Evolutionary conservation across 2,113 vertebrate genomes (phyloP).

Genomic region (Hirundichthys speculiger): DNA sequence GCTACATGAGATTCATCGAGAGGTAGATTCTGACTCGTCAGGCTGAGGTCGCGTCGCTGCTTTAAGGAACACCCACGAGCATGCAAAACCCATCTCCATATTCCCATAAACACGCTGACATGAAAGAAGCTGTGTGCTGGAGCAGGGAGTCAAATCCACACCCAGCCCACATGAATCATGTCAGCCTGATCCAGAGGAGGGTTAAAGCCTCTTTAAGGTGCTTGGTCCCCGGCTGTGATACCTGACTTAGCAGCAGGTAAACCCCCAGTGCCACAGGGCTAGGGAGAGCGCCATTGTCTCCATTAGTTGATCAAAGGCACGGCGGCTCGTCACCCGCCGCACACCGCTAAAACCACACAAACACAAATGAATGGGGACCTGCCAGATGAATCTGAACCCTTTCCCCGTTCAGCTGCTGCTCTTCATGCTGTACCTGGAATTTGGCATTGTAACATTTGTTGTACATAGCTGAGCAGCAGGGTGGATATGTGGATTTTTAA

Average conservation of each 20-base stretch:
- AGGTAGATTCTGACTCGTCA: conserved; percentile 82
- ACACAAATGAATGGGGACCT: conserved; percentile 57
- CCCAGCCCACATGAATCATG: conserved; percentile 74
- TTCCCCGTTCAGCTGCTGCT: conserved; percentile 52
- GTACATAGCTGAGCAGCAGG: conserved; percentile 52
- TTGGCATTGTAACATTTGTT: conserved; percentile 63
- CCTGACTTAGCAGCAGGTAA: conserved; percentile 80
- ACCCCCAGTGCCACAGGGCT: conserved; percentile 63
- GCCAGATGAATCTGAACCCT: conserved; percentile 52
- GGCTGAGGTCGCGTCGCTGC: conserved; percentile 78
- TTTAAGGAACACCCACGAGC: conserved; percentile 77
- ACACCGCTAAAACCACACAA: conserved; percentile 45
- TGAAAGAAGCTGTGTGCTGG: conserved; percentile 71
- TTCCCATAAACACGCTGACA: conserved; percentile 80
- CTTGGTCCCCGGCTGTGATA: conserved; percentile 75
- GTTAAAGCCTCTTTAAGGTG: conserved; percentile 83
- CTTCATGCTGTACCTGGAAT: conserved; percentile 66
- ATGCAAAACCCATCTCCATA: conserved; percentile 70
- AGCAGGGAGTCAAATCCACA: conserved; percentile 73
- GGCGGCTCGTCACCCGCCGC: conserved; percentile 22
- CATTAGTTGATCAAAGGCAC: conserved; percentile 75
- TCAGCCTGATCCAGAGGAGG: conserved; percentile 74
- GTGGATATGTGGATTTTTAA: conserved; percentile 68
- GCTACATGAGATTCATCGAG: conserved; percentile 87
- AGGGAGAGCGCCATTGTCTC: conserved; percentile 69